phyloP scores from a whole-genome alignment of 2,888 invertebrate species.

The Hydroisotoma schaefferi region DNA sequence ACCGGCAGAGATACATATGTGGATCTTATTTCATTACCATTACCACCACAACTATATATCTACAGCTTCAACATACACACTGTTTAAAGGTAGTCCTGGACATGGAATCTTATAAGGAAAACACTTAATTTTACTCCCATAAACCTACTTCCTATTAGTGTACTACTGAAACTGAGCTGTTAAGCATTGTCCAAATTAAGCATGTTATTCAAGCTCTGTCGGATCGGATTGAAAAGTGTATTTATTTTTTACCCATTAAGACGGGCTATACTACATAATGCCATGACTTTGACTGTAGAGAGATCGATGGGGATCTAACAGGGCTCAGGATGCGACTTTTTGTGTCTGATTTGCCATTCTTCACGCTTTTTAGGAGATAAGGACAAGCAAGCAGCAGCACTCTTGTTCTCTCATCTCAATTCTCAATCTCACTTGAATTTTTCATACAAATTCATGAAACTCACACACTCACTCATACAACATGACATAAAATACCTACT shows the following conservation, averaged over 20 bases:
- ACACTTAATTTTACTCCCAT: too few relatives aligned
- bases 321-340: constrained; percentile 9
- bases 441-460: constrained; percentile 18
- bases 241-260: background rate
- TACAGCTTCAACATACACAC: too few relatives aligned
- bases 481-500: too few relatives aligned
- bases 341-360: constrained; percentile 16
- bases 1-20: too few relatives aligned
- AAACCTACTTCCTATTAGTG: too few relatives aligned
- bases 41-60: too few relatives aligned
- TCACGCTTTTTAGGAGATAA: constrained; percentile 14
- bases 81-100: too few relatives aligned
- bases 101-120: too few relatives aligned
- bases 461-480: too few relatives aligned
- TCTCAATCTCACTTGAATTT: constrained; percentile 12
- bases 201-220: background rate
- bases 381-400: constrained; percentile 10
- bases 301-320: background rate
- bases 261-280: background rate
- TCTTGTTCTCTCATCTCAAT: too few relatives aligned
- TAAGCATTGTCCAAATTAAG: background rate
- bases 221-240: background rate
- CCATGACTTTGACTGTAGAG: background rate
- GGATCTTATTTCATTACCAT: too few relatives aligned
- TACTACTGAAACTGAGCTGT: too few relatives aligned